phyloP scores from a whole-genome alignment of 2,888 invertebrate species.

The Eilema sororculum region DNA sequence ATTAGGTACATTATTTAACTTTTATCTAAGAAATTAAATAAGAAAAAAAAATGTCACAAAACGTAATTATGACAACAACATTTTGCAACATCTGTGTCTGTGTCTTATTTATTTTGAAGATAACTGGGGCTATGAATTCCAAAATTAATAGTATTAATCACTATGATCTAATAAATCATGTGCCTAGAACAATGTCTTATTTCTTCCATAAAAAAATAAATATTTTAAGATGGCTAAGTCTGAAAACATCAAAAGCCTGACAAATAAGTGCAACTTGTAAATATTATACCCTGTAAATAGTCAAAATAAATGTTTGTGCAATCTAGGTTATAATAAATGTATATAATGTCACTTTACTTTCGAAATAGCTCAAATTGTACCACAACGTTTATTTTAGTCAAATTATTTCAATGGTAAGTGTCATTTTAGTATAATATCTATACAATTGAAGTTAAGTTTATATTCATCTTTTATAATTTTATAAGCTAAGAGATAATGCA shows the following conservation, averaged over 20 bases:
- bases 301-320: conserved; percentile 46
- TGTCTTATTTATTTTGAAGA: not conserved
- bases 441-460: conserved; percentile 22
- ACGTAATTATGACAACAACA: too few species aligned
- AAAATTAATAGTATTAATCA: not conserved
- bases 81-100: too few species aligned
- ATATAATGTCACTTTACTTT: conserved; percentile 31
- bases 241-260: conserved; percentile 9
- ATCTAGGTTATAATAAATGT: conserved; percentile 39
- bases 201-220: not conserved
- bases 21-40: too few species aligned
- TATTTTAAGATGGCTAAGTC: conserved; percentile 1
- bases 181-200: not conserved
- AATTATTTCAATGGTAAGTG: conserved; percentile 32
- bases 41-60: too few species aligned
- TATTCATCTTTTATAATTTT: conserved; percentile 10
- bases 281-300: conserved; percentile 39
- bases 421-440: conserved; percentile 28
- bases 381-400: conserved; percentile 15
- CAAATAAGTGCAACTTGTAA: conserved; percentile 31
- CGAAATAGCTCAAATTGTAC: conserved; percentile 23
- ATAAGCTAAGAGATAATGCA: conserved; percentile 28
- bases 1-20: too few species aligned
- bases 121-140: not conserved
- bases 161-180: not conserved